These are phyloP conservation scores for Erethizon dorsatum DNA, from an alignment of 2,797 vertebrate species.

Conservation along the genomic window DNA sequence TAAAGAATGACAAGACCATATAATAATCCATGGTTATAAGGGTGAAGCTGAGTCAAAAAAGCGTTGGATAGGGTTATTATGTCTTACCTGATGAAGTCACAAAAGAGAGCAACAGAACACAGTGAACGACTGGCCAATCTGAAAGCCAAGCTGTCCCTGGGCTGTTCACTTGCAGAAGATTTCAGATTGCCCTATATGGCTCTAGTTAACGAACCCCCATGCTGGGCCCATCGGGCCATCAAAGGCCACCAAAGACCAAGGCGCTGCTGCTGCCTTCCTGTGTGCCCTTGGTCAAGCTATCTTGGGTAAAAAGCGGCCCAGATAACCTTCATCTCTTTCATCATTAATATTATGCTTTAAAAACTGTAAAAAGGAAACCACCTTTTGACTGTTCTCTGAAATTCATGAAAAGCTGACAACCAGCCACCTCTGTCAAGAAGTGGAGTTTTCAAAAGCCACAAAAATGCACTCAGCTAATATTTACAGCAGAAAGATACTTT, in stretches of 20 bases:
- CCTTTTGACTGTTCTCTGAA: neutral
- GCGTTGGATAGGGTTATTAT: neutral
- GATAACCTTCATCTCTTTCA: neutral
- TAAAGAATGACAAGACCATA: neutral
- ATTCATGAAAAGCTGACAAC: constrained; percentile 17
- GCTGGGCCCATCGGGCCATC: neutral
- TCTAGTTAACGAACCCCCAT: rapidly evolving
- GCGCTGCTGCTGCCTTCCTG: neutral
- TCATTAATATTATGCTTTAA: constrained; percentile 2
- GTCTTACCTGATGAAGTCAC: neutral
- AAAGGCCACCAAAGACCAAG: neutral
- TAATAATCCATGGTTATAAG: neutral
- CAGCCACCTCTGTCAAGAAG: constrained; percentile 42
- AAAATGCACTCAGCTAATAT: constrained; percentile 69
- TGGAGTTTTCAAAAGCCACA: constrained; percentile 68
- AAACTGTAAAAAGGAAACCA: neutral
- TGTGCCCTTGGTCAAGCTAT: neutral
- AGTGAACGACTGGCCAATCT: neutral
- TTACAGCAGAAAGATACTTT: constrained; percentile 53
- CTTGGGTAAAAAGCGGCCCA: neutral
- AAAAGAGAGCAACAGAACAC: neutral
- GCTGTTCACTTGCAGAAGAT: neutral
- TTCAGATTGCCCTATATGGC: neutral
- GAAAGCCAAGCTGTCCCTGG: neutral
- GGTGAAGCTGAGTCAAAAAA: neutral